Conservation (phyloP, 2,888 invertebrate species). For the Trachelus stipa region DNA sequence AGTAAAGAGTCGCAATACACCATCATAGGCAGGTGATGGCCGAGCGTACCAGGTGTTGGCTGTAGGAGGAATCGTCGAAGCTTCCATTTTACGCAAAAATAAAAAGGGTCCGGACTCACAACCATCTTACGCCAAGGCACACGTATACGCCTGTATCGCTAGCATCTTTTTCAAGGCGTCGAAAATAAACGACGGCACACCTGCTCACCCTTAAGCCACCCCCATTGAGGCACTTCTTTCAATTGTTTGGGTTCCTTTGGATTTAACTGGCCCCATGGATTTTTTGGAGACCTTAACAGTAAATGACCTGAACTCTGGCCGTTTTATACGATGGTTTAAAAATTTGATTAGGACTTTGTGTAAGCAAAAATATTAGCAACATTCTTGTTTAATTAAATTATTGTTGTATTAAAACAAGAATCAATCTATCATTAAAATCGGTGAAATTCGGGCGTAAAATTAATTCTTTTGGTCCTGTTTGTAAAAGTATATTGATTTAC, state of each 20-base stretch:
- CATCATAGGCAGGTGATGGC: not conserved
- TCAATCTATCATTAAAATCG: not conserved
- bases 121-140: conserved; percentile 14
- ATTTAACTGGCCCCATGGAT: not conserved
- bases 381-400: not conserved
- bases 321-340: not conserved
- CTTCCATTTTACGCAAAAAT: conserved; percentile 32
- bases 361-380: not conserved
- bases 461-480: not conserved
- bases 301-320: not conserved
- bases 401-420: not conserved
- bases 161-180: conserved; percentile 6
- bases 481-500: not conserved
- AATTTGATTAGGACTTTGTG: not conserved
- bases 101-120: conserved; percentile 21
- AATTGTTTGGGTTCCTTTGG: conserved; percentile 14
- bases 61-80: conserved; percentile 27
- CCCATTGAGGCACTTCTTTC: conserved; percentile 23
- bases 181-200: conserved; percentile 25
- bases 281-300: not conserved
- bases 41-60: conserved; percentile 33
- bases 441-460: not conserved
- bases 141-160: conserved; percentile 21
- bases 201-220: conserved; percentile 32
- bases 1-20: not conserved